Evolutionary conservation across 1,140 invertebrate genomes (phyloP), one percentile per base, ranked within the genome.

Genomic region (Mylabris phalerata): DNA sequence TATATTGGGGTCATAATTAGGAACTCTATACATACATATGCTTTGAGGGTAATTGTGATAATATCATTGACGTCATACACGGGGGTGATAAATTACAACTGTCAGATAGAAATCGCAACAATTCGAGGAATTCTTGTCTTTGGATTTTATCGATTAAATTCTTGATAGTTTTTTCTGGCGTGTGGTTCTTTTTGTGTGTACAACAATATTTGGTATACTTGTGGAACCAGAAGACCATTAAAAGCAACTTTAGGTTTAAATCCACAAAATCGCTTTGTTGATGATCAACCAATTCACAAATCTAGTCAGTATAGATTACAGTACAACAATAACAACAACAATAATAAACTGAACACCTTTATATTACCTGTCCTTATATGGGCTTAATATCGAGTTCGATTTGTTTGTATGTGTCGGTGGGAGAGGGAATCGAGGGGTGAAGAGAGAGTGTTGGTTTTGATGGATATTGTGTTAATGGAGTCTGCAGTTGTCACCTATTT

Each of bases 31-130:
- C 19, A 24, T 26, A 26, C 24, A 11, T 19, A n/a, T 13, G 19
- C 4, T 45, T 42, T 11, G 41, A 42, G 11, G 11, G 41, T 10
- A 10, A 11, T 42, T 11, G 11, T 11, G 43, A 11, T 13, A 44
- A 24, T 44, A 13, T 38, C 59, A 32, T 19, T 58, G 57, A 63
- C 59, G 55, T 55, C 61, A 59, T 56, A 56, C 59, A 66, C 55
- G 59, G 64, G 65, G 64, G 64, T 32, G 32, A 32, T 32, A 32
- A 32, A 32, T 32, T 32, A 32, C 32, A 32, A 32, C 32, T 7
- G 7, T 4, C 32, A 32, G 32, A 32, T 32, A 32, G 32, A 32
- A 32, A 32, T 32, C 32, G 32, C 32, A 32, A 32, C 7, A 32
- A 5, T 4, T 32, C 4, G 32, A 32, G 4, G 32, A 7, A 32